Percentiles rank a stretch among this genome's conserved stretches.
These are phyloP conservation scores for Popillia japonica DNA, from an alignment of 1,140 invertebrate genomes.

Conservation along the genomic window DNA sequence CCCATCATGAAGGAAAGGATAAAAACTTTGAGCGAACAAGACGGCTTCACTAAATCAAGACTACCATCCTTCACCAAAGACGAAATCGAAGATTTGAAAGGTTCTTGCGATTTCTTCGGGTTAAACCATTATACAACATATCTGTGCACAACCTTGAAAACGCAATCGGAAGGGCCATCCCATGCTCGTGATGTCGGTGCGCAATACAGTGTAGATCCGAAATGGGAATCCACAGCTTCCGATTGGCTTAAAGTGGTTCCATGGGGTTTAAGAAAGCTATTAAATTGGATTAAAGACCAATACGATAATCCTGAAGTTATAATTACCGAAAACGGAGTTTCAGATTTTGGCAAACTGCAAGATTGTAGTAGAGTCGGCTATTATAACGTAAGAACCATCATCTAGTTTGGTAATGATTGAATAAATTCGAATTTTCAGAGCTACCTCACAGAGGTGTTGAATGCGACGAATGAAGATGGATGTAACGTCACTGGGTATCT, in stretches of 20 bases:
- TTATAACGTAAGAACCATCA: slow-evolving; percentile 49
- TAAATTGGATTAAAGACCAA: slow-evolving; percentile 65
- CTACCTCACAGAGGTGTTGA: slow-evolving; percentile 71
- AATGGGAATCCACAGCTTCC: slow-evolving; percentile 3
- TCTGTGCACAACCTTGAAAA: slow-evolving; percentile 41
- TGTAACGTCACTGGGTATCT: slow-evolving; percentile 73
- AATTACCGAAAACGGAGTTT: slow-evolving; percentile 69
- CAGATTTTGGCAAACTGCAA: slow-evolving; percentile 60
- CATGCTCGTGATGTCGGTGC: neutral
- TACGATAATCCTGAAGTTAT: slow-evolving; percentile 64
- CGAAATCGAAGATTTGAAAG: slow-evolving; percentile 59
- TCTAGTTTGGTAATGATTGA: neutral
- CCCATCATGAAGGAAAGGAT: slow-evolving; percentile 64
- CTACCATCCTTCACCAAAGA: slow-evolving; percentile 67
- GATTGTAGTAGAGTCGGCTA: slow-evolving; percentile 64
- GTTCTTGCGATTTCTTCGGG: slow-evolving; percentile 65
- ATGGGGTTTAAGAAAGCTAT: slow-evolving; percentile 63
- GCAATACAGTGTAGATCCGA: neutral
- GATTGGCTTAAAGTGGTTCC: slow-evolving; percentile 54
- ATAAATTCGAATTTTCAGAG: slow-evolving; percentile 49
- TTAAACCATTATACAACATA: slow-evolving; percentile 64
- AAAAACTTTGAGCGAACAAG: slow-evolving; percentile 63
- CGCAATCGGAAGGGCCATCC: neutral
- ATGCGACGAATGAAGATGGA: slow-evolving; percentile 69
- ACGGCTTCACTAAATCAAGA: slow-evolving; percentile 65